Evolutionary conservation across 2,797 vertebrate species (phyloP), one percentile per base, ranked within the genome.

Genomic region (Xiphorhynchus erythropygius): DNA sequence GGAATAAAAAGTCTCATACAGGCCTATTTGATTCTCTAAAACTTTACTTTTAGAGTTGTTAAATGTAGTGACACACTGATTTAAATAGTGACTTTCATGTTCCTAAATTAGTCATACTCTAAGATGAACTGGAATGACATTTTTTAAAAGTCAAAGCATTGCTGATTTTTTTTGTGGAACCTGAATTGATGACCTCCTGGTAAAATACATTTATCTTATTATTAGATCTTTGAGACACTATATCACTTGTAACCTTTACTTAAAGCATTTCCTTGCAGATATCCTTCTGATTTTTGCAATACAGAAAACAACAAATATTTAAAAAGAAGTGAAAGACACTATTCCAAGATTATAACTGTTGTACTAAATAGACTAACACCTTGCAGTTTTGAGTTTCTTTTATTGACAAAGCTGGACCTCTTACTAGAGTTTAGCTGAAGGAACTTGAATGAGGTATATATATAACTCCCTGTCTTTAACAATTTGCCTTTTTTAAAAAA

Each of bases 131-230:
- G 19, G 80, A 95, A 88, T 78, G 55, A 78, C 25, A 35, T 89
- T 93, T 95, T 90, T 93, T 80, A 91, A 78, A 96, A 96, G 85
- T 88, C 77, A 93, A 93, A 93, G 42, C 41, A 39, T 81, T 90
- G 81, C 55, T 92, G 59, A 52, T 82, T 92, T 94, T 95, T 95
- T 96, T 93, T 42, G 39, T 89, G 52, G 87, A 92, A 84, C 79
- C 42, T 76, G 55, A 90, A 89, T 70, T 82, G 90, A 87, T 87
- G 81, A 56, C 41, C 50, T 82, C 63, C 52, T 73, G 25, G 42
- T 84, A 79, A 93, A 95, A 93, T 71, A 32, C 30, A 30, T 90
- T 88, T 90, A 75, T 90, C 57, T 87, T 90, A 55, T 87, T 92
- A 83, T 86, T 84, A 95, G 87, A 85, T 76, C 44, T 85, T 81